Evolutionary conservation across 2,113 vertebrate genomes (phyloP), one percentile per base, ranked within the genome.

Genomic region (Rousettus leschenaultii): DNA sequence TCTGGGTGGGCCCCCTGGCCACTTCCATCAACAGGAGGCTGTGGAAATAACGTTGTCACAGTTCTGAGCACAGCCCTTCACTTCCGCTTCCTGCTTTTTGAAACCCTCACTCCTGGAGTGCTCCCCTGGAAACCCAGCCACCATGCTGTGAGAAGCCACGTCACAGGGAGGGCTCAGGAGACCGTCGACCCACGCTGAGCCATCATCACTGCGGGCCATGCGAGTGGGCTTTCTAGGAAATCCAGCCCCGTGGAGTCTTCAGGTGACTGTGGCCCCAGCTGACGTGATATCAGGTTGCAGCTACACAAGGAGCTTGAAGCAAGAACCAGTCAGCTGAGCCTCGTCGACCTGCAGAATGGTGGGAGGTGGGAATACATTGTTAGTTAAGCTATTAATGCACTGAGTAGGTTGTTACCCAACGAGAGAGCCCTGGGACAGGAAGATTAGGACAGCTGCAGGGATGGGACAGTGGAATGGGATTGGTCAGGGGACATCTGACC

Each of bases 131-230:
- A 53, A 63, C 12, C 26, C 15, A 43, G 84, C 5, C 45, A 12
- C 61, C 1, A 3, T 2, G 45, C 35, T 28, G 9, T 1, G 19
- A 91, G 75, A 73, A n/a, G 15, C 45, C 51, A 87, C 40, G n/a
- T 33, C 70, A 33, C 57, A 7, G 3, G 4, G 73, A 59, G 70
- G 53, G 24, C 30, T 88, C 66, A 13, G 1, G 0, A 28, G 43
- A 68, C 6, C 68, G 21, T 1, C 28, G 70, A 22, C 15, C 45
- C 28, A 24, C 12, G 18, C 24, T n/a, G 63, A n/a, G 26, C 35
- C 33, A 5, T 15, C 7, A 0, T 53, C 1, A 0, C 14, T 8
- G 21, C 1, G 57, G 24, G 33, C 75, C 2, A 0, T 1, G 12
- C 4, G 63, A 57, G 13, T 19, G 35, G 66, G 38, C 8, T 3